Percentiles rank a stretch among this genome's conserved stretches.
Conservation (phyloP, 2,888 invertebrate species). For the Polia nebulosa region DNA sequence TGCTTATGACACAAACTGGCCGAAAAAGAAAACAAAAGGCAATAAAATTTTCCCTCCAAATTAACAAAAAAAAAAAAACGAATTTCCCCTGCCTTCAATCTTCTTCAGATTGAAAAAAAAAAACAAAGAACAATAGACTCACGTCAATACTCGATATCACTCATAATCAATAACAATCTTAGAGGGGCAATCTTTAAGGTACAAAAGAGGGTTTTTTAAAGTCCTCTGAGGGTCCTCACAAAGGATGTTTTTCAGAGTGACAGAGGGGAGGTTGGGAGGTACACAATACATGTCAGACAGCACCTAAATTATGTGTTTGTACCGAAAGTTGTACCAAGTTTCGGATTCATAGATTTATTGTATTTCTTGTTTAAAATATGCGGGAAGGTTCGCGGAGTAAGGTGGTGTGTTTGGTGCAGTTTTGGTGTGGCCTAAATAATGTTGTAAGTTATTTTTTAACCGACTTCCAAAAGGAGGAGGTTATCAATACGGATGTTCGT, state of each 20-base stretch:
- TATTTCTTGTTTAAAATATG: constrained; percentile 65
- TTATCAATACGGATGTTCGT: no score
- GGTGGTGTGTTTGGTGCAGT: constrained; percentile 21
- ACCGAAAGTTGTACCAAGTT: constrained; percentile 61
- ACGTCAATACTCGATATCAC: constrained; percentile 68
- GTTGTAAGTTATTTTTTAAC: no score
- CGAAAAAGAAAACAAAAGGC: constrained; percentile 11
- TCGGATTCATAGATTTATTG: constrained; percentile 64
- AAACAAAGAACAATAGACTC: constrained; percentile 57
- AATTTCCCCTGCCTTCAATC: constrained; percentile 21
- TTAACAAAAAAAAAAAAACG: background rate
- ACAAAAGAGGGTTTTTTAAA: constrained; percentile 72
- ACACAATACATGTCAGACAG: constrained; percentile 66
- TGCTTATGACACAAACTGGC: background rate
- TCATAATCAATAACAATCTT: constrained; percentile 72
- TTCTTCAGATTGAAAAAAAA: constrained; percentile 46
- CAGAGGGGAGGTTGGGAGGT: constrained; percentile 58
- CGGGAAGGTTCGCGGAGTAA: constrained; percentile 21
- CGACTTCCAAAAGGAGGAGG: no score
- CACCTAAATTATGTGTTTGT: constrained; percentile 70
- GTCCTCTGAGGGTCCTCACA: constrained; percentile 70
- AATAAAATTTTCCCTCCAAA: background rate
- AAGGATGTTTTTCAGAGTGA: constrained; percentile 74
- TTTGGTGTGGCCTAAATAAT: constrained; percentile 20
- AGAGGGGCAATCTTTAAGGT: constrained; percentile 73